Percentiles rank a stretch among this genome's conserved stretches.
These are phyloP conservation scores for Apodemus agrarius DNA, from an alignment of 2,797 vertebrate species.

Conservation along the genomic window DNA sequence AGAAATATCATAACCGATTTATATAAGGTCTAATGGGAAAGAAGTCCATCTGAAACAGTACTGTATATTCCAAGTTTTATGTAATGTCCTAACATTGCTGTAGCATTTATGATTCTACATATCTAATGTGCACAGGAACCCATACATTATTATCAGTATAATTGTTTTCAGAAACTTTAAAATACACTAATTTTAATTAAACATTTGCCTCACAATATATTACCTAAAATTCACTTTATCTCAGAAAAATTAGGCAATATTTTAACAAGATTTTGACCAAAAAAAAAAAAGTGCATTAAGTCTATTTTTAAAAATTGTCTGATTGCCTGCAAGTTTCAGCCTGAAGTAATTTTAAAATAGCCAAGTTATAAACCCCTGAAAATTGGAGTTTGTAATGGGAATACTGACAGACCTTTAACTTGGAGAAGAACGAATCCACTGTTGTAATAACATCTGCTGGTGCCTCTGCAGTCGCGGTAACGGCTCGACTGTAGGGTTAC, in stretches of 20 bases:
- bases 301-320: constrained; percentile 74
- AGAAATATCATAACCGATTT: constrained; percentile 57
- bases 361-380: constrained; percentile 80
- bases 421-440: constrained; percentile 63
- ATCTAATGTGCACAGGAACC: constrained; percentile 34
- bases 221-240: constrained; percentile 59
- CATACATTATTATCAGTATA: constrained; percentile 34
- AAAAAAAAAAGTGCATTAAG: constrained; percentile 75
- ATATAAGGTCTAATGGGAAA: constrained; percentile 38
- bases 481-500: not conserved
- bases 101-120: not conserved
- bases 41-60: constrained; percentile 48
- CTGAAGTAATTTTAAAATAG: constrained; percentile 82
- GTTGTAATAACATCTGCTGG: constrained; percentile 57
- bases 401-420: constrained; percentile 73
- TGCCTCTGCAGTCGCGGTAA: constrained; percentile 7
- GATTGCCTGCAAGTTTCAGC: constrained; percentile 79
- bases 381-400: constrained; percentile 81
- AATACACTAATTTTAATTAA: constrained; percentile 70
- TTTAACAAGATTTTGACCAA: constrained; percentile 73
- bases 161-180: constrained; percentile 67
- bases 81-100: constrained; percentile 51
- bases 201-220: constrained; percentile 62
- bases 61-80: constrained; percentile 17
- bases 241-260: constrained; percentile 62